phyloP scores from a whole-genome alignment of 2,113 vertebrate species.

The Chaenocephalus aceratus region DNA sequence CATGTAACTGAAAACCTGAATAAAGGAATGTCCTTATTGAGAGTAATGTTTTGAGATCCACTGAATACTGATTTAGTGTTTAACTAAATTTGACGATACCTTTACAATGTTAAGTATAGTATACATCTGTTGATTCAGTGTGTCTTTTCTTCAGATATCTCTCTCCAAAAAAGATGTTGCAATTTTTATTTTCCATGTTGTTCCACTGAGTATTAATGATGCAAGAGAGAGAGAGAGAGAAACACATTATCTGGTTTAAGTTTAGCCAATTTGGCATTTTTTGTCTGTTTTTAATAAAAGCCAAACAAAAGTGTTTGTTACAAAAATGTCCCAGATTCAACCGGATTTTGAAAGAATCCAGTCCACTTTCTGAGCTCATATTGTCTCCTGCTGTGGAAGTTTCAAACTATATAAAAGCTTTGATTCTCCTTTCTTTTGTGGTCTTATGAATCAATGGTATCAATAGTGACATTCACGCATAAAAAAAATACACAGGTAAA shows the following conservation, averaged over 20 bases:
- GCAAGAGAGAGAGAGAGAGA: neutral
- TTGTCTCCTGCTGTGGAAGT: slow-evolving; percentile 14
- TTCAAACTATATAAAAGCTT: slow-evolving; percentile 30
- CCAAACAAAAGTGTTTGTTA: neutral
- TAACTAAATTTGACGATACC: neutral
- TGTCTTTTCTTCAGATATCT: neutral
- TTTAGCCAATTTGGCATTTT: neutral
- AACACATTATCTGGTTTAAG: slow-evolving; percentile 6
- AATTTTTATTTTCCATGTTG: neutral
- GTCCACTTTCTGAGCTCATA: neutral
- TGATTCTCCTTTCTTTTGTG: slow-evolving; percentile 8
- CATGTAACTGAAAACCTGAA: neutral
- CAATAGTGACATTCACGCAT: slow-evolving; percentile 68
- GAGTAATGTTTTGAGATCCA: neutral
- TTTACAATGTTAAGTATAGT: neutral
- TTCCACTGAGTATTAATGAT: neutral
- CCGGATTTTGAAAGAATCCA: neutral
- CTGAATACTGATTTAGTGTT: neutral
- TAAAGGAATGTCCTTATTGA: too few relatives aligned
- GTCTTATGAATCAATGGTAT: slow-evolving; percentile 57
- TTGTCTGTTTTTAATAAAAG: slow-evolving; percentile 1
- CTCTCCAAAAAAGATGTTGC: neutral
- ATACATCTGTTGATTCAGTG: neutral
- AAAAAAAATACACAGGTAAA: slow-evolving; percentile 63
- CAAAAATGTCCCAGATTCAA: slow-evolving; percentile 7